phyloP scores from a whole-genome alignment of 2,888 invertebrate genomes.

The Pelosia muscerda region DNA sequence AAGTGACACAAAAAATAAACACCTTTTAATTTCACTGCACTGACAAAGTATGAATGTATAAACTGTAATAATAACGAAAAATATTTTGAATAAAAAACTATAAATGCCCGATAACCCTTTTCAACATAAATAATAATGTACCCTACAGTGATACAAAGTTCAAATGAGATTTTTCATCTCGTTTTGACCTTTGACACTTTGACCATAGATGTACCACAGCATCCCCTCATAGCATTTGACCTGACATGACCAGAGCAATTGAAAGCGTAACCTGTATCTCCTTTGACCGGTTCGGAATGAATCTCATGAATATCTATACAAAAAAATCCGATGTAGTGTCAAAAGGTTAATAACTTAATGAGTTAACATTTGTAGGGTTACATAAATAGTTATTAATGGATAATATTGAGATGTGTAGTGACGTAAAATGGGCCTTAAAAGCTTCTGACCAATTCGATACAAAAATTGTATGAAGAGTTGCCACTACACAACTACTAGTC shows the following conservation, averaged over 20 bases:
- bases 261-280: constrained; percentile 29
- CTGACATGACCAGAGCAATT: constrained; percentile 20
- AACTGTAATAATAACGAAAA: background rate
- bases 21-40: background rate
- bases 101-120: no score
- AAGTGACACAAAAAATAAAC: no score
- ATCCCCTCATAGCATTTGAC: constrained; percentile 34
- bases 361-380: constrained; percentile 9
- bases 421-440: no score
- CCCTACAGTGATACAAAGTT: background rate
- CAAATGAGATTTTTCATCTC: constrained; percentile 17
- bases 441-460: no score
- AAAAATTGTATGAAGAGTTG: no score
- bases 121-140: background rate
- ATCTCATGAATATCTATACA: constrained; percentile 38
- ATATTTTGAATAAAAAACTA: background rate
- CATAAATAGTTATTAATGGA: background rate
- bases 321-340: constrained; percentile 15
- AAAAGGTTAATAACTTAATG: constrained; percentile 9
- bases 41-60: background rate
- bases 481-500: no score
- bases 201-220: constrained; percentile 27
- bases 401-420: constrained; percentile 9
- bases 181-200: constrained; percentile 32
- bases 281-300: constrained; percentile 39